These are phyloP conservation scores for Microtus obscurus DNA, from an alignment of 2,797 vertebrate species.

Conservation along the genomic window DNA sequence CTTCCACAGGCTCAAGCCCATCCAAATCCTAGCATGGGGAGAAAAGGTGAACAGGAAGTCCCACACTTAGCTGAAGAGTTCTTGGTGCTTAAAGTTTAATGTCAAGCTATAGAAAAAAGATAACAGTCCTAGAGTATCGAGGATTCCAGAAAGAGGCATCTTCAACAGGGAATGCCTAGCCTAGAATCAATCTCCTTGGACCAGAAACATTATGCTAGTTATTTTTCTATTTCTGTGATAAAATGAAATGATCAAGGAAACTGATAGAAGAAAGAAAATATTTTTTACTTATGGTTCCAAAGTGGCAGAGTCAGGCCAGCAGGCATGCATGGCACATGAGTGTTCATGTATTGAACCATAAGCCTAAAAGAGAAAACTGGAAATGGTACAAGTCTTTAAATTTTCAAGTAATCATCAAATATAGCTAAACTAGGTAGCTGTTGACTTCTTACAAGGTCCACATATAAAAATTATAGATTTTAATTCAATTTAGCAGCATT, in stretches of 20 bases:
- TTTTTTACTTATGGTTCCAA: neutral
- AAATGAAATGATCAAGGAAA: neutral
- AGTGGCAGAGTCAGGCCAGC: too few relatives aligned
- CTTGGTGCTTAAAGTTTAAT: neutral
- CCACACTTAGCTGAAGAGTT: neutral
- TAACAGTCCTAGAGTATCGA: neutral
- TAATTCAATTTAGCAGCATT: neutral
- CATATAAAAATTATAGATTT: neutral
- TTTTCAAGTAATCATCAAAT: neutral
- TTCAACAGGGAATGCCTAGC: accelerated
- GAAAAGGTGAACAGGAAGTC: neutral
- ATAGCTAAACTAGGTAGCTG: neutral
- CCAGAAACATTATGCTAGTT: neutral
- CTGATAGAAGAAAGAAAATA: neutral
- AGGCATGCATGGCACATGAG: neutral
- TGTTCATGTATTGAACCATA: too few relatives aligned
- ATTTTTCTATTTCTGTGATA: neutral
- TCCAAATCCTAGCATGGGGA: neutral
- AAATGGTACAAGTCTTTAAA: neutral
- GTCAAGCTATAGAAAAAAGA: neutral
- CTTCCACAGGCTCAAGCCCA: neutral
- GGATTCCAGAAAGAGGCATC: neutral
- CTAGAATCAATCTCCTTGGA: neutral
- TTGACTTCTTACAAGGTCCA: neutral
- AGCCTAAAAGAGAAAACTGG: too few relatives aligned